Base-by-base conservation (phyloP, 2,888 invertebrate species). In the Archips xylosteana region DNA sequence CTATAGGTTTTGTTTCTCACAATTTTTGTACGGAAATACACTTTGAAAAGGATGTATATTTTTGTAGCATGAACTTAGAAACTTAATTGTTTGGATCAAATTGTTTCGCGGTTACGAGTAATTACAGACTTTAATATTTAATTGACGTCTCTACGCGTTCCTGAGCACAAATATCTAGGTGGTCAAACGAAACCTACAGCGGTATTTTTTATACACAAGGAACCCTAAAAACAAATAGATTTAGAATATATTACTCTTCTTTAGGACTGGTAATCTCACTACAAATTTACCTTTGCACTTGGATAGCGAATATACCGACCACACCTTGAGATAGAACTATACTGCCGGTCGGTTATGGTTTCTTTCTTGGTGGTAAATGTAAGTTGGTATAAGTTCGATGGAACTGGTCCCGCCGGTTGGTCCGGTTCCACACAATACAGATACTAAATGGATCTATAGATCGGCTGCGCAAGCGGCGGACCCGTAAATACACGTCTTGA, bases 171-270 rank as follows among this genome's bases (percentile, higher is more conserved):
- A 23, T 23, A 23, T 23, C 23, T 23, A 23, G 23, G 23, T 23
- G 23, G 23, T 23, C 23, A 23, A 23, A 23, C 23, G 23, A 23
- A 23, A 23, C 23, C 23, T 23, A 23, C 23, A 23, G 23, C 23
- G 23, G 23, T 23, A 39, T 39, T 39, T 39, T 39, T 39, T 5
- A 39, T 4, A 3, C 6, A 39, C 4, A 36, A 3, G 39, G 39
- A 39, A 39, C 39, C 39, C 39, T 39, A 39, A 63, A 36, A 63
- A 13, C 63, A 32, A 65, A 73, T 64, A 69, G 68, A 73, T 73
- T 68, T 69, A 73, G 68, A 73, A 73, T 73, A 73, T 61, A 73
- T 73, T 73, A 73, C 68, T 63, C 68, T 73, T 69, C 63, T 73
- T 73, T 73, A 73, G 73, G 73, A 68, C 73, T 64, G 36, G 63